Base-by-base conservation (phyloP, 2,888 invertebrate genomes). In the Hirtodrosophila duncani region DNA sequence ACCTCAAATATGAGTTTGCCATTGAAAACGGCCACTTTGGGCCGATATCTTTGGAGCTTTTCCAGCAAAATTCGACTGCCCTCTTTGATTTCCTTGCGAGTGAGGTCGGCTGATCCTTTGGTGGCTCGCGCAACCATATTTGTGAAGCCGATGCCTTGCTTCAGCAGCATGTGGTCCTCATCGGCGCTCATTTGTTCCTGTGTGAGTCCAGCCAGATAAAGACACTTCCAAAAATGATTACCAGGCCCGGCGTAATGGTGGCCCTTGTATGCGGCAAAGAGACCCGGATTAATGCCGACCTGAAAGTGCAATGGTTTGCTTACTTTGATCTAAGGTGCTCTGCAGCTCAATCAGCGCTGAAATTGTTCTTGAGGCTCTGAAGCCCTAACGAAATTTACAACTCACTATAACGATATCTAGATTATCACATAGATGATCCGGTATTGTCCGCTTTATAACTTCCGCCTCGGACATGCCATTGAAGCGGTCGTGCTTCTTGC, bases 241-340 rank as follows among this genome's bases (percentile, higher is more conserved):
- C 98, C 98, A 31, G 98, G 98, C 39, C 98, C 98, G 42, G 98
- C 98, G 89, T 99, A 99, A 88, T 99, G 98, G 88, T 98, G 98
- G 2, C 98, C 98, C 88, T 97, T 97, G 89, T 96, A 97, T 63
- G 98, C 98, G 67, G 98, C 98, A 88, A 96, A 97, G 81, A 98
- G 89, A 1, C 98, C 98, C 7, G 98, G 98, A 89, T 99, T 99
- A 81, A 98, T 98, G 68, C 98, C 98, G 89, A 99, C 95, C 98
- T 98, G 89, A 3, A 29, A 43, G 29, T 16, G 14, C 14, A 41
- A 62, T 50, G 37, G 10, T 41, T 63, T 16, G 3, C 2, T 7
- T 33, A 17, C 6, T n/a, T n/a, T n/a, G 9, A 17, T 37, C 1
- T 9, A 13, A n/a, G 11, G 2, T 11, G 20, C 9, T 20, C n/a